Evolutionary conservation across 1,140 invertebrate genomes (phyloP).

Genomic region (Anoplophora glabripennis): DNA sequence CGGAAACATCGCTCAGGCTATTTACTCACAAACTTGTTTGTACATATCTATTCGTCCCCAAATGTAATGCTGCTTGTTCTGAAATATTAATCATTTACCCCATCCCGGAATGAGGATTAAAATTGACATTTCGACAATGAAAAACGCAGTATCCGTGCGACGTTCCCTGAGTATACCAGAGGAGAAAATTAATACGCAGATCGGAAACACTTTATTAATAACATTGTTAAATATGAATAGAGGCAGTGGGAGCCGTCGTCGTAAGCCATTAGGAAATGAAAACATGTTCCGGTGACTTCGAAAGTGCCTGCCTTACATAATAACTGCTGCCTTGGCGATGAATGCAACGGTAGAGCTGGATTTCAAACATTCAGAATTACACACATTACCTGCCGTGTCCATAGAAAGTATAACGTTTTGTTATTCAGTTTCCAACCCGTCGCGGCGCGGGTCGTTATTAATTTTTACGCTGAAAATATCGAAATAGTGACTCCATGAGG

Average conservation of each 20-base stretch:
- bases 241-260: neutral
- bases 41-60: too few species aligned
- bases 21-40: too few species aligned
- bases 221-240: too few species aligned
- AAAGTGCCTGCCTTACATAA: slow-evolving; percentile 14
- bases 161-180: too few species aligned
- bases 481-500: neutral
- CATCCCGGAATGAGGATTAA: too few species aligned
- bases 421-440: slow-evolving; percentile 3
- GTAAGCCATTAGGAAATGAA: slow-evolving; percentile 16
- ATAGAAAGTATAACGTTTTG: slow-evolving; percentile 13
- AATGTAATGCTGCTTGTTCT: too few species aligned
- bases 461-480: neutral
- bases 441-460: neutral
- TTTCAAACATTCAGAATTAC: neutral
- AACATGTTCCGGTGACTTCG: slow-evolving; percentile 3
- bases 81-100: too few species aligned
- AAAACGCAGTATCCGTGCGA: too few species aligned
- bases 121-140: too few species aligned
- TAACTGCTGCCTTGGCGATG: neutral
- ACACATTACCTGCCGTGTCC: neutral
- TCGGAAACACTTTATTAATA: too few species aligned
- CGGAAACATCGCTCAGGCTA: too few species aligned
- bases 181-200: too few species aligned
- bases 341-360: slow-evolving; percentile 6